These are phyloP conservation scores for Prolemur simus DNA, from an alignment of 2,113 vertebrate genomes.

Conservation along the genomic window DNA sequence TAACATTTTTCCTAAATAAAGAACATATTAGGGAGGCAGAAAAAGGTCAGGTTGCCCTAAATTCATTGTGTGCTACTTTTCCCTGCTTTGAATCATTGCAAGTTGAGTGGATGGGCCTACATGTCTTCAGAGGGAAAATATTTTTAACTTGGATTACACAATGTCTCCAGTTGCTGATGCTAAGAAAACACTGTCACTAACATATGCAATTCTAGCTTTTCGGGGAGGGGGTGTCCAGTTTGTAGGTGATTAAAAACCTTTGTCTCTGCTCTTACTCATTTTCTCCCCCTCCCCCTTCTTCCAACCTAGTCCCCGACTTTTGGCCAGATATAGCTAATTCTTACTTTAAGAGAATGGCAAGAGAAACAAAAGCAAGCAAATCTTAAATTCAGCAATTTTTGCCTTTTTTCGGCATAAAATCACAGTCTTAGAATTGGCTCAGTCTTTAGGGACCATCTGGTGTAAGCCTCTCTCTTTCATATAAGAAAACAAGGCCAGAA, in stretches of 20 bases:
- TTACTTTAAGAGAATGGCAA: slow-evolving; percentile 44
- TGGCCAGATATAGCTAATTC: slow-evolving; percentile 26
- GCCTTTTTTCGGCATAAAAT: slow-evolving; percentile 55
- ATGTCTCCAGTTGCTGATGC: background rate
- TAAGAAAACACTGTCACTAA: background rate
- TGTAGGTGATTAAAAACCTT: background rate
- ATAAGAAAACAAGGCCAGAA: slow-evolving; percentile 64
- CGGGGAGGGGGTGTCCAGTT: background rate
- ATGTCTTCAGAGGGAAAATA: background rate
- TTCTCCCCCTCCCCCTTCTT: background rate
- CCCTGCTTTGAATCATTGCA: background rate
- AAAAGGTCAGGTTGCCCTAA: background rate
- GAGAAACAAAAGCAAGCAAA: slow-evolving; percentile 64
- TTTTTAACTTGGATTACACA: background rate
- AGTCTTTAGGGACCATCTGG: slow-evolving; percentile 71
- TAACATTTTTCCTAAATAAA: background rate
- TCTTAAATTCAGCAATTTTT: slow-evolving; percentile 66
- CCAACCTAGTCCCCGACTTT: background rate
- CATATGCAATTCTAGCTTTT: background rate
- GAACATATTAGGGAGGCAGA: background rate
- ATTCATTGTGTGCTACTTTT: background rate
- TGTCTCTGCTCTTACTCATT: background rate
- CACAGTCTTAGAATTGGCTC: slow-evolving; percentile 51
- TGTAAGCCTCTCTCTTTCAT: slow-evolving; percentile 50
- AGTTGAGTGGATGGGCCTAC: background rate